Percentiles rank a stretch among this genome's conserved stretches.
Evolutionary conservation across 2,797 vertebrate species (phyloP).

Genomic region (Melanogrammus aeglefinus): DNA sequence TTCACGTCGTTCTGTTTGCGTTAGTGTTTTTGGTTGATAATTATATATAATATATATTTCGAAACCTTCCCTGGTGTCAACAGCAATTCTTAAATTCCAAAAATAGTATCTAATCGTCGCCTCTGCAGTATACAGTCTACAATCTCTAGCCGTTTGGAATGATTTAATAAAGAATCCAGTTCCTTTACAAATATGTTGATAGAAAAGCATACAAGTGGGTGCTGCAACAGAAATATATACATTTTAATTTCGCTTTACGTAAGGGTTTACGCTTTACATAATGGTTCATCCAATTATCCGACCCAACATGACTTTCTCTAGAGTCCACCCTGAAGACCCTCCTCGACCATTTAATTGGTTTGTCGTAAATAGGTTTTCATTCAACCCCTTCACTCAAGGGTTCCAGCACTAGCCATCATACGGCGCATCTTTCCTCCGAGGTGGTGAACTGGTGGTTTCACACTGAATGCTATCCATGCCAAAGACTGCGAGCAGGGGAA

Average conservation of each 20-base stretch:
- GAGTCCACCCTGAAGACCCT: slow-evolving; percentile 43
- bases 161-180: not conserved
- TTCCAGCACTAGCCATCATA: slow-evolving; percentile 24
- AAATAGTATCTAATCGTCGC: not conserved
- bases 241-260: not conserved
- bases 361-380: slow-evolving; percentile 40
- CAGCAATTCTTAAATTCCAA: not conserved
- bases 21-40: not conserved
- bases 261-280: not conserved
- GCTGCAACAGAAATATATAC: too few relatives aligned
- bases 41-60: not conserved
- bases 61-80: not conserved
- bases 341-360: slow-evolving; percentile 57
- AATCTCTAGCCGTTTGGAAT: not conserved
- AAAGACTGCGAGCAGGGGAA: not conserved
- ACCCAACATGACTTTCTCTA: slow-evolving; percentile 30
- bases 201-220: not conserved
- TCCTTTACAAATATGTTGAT: not conserved
- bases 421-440: not conserved
- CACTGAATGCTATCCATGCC: not conserved
- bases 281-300: slow-evolving; percentile 15
- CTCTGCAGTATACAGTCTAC: not conserved
- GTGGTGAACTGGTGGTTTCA: not conserved
- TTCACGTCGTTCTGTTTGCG: not conserved
- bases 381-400: slow-evolving; percentile 43